These are phyloP conservation scores for Scaptomyza caliginosa DNA, from an alignment of 2,888 invertebrate genomes.

Conservation along the genomic window DNA sequence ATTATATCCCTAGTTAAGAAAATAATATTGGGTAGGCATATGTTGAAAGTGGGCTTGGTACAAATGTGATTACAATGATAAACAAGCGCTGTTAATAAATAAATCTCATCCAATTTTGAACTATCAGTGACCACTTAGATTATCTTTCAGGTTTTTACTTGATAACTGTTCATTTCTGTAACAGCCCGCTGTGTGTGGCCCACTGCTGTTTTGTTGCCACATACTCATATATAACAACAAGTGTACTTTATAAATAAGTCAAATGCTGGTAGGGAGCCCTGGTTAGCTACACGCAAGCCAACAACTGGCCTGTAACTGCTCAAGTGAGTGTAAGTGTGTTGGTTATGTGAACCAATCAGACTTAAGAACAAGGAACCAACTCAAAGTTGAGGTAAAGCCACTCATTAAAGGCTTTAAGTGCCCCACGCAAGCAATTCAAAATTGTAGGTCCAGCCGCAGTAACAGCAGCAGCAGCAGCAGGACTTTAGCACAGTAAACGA, in stretches of 20 bases:
- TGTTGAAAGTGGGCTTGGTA: too few relatives aligned
- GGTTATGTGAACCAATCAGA: constrained; percentile 34
- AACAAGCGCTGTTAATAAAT: too few relatives aligned
- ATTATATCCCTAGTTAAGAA: too few relatives aligned
- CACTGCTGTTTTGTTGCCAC: not conserved
- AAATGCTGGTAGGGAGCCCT: not conserved
- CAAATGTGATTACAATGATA: too few relatives aligned
- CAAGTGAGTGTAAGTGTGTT: constrained; percentile 7
- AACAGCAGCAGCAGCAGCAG: constrained; percentile 14
- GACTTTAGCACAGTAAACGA: constrained; percentile 6
- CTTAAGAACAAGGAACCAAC: constrained; percentile 23
- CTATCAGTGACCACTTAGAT: too few relatives aligned
- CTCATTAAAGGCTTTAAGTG: constrained; percentile 61
- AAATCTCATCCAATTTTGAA: too few relatives aligned
- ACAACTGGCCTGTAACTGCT: not conserved
- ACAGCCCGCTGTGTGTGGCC: not conserved
- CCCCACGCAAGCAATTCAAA: constrained; percentile 47
- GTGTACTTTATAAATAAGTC: not conserved
- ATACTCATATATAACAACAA: not conserved
- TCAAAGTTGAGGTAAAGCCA: constrained; percentile 25
- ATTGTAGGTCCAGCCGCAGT: constrained; percentile 54
- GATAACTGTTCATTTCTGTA: not conserved
- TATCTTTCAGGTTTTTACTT: not conserved
- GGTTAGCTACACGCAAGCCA: not conserved
- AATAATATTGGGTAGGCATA: too few relatives aligned